Conservation (phyloP, 2,797 vertebrate genomes). For the Aulostomus chinensis region DNA sequence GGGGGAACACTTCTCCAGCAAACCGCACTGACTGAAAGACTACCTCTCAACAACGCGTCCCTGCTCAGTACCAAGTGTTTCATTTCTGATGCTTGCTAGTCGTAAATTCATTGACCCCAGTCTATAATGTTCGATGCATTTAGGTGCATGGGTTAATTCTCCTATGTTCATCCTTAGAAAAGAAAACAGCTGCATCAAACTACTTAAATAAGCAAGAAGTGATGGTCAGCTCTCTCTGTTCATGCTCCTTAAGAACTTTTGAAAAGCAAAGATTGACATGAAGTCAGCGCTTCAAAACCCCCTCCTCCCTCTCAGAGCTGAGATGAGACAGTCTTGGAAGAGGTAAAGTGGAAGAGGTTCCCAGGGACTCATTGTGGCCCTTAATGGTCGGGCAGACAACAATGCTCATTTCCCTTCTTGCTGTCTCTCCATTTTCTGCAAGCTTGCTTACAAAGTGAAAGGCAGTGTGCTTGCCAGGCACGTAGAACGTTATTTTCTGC, state of each 20-base stretch:
- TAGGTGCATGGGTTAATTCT: conserved; percentile 75
- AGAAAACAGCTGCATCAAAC: conserved; percentile 65
- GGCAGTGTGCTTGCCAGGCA: conserved; percentile 56
- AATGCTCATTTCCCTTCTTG: conserved; percentile 54
- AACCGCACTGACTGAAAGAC: conserved; percentile 37
- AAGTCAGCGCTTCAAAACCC: conserved; percentile 61
- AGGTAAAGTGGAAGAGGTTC: conserved; percentile 60
- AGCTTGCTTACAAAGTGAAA: conserved; percentile 40
- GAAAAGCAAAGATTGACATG: conserved; percentile 53
- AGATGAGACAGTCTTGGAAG: conserved; percentile 64
- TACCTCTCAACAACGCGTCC: conserved; percentile 1
- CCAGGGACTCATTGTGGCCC: conserved; percentile 54
- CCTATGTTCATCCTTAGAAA: conserved; percentile 65
- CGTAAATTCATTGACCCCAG: conserved; percentile 57
- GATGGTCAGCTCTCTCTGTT: conserved; percentile 53
- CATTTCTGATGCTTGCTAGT: conserved; percentile 53
- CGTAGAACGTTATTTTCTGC: conserved; percentile 86
- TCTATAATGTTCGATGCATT: conserved; percentile 68
- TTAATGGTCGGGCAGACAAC: conserved; percentile 44
- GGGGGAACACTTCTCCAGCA: conserved; percentile 64
- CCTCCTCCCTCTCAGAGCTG: conserved; percentile 52
- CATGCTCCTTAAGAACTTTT: conserved; percentile 50
- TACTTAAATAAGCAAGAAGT: conserved; percentile 68
- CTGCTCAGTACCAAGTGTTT: conserved; percentile 69
- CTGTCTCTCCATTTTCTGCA: conserved; percentile 55